Evolutionary conservation across 2,888 invertebrate genomes (phyloP), one percentile per base, ranked within the genome.

Genomic region (Sisyra terminalis): DNA sequence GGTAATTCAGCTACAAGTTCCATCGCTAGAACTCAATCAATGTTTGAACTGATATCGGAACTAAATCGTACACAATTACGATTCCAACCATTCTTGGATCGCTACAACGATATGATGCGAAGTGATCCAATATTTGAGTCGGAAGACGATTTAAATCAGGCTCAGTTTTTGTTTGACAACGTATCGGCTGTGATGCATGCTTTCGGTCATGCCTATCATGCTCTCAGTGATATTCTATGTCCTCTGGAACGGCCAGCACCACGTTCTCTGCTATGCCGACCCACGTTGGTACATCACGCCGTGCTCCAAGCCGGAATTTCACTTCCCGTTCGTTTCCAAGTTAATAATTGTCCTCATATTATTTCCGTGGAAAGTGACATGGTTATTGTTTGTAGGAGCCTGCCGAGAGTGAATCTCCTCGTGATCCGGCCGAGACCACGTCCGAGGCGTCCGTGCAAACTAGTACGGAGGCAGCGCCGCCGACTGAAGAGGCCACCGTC

Each of bases 171-270:
- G 32, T 76, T 80, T 48, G 79, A 82, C 53, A 67, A 79, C 42
- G 78, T 87, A 0, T 78, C 84, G 0, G 84, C 86, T 57, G 71
- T 82, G 16, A 67, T 90, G 55, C 94, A 94, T 58, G 81, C 77
- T 50, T 67, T 93, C 51, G 77, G 88, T 2, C 94, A 94, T 56
- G 83, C 85, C 2, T 86, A 84, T 60, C 94, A 94, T 57, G 79
- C 84, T 1, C 66, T 89, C 38, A 90, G 90, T 53, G 93, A 94
- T 57, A 71, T 93, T 39, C 79, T 78, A 58, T 70, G 85, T 38
- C 75, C 84, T 53, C 70, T 82, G 47, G 67, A 71, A 24, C 70
- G 72, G 49, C 65, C 71, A 4, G 73, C 80, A 4, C 84, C 84
- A 1, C 67, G 87, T 45, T 70, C 72, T 46, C 65, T 87, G 34